These are phyloP conservation scores for Mola mola DNA, from an alignment of 2,113 vertebrate species.

Conservation along the genomic window DNA sequence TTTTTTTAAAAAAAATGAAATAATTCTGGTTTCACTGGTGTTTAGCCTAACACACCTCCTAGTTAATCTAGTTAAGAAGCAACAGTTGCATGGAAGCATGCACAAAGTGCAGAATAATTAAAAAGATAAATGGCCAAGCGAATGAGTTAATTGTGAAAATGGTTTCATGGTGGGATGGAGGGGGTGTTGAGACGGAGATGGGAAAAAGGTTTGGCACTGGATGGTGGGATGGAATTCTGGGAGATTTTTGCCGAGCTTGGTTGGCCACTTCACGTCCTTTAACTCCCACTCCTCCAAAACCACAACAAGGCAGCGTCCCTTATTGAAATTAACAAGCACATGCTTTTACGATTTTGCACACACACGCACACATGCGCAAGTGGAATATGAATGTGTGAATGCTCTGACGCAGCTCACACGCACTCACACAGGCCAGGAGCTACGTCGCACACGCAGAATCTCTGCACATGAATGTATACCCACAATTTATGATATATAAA, in stretches of 20 bases:
- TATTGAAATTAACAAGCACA: slow-evolving; percentile 84
- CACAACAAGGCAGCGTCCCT: slow-evolving; percentile 83
- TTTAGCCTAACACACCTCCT: slow-evolving; percentile 7
- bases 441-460: slow-evolving; percentile 41
- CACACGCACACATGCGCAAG: slow-evolving; percentile 67
- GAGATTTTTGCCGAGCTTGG: slow-evolving; percentile 75
- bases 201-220: slow-evolving; percentile 58
- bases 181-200: background rate
- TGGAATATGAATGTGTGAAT: slow-evolving; percentile 56
- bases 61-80: slow-evolving; percentile 30
- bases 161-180: slow-evolving; percentile 49
- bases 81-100: slow-evolving; percentile 27
- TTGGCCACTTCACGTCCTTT: slow-evolving; percentile 81
- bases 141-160: slow-evolving; percentile 69
- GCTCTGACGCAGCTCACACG: slow-evolving; percentile 18
- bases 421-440: slow-evolving; percentile 22
- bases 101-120: slow-evolving; percentile 58
- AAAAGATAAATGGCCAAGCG: slow-evolving; percentile 65
- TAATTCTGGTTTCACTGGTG: slow-evolving; percentile 55
- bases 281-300: slow-evolving; percentile 70
- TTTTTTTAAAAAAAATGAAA: slow-evolving; percentile 63
- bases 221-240: slow-evolving; percentile 71
- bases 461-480: slow-evolving; percentile 54
- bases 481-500: slow-evolving; percentile 66
- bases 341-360: slow-evolving; percentile 81